A percentile compares a stretch with the other conserved stretches of the same genome.
These are phyloP conservation scores for Mechanitis mazaeus DNA, from an alignment of 2,888 invertebrate genomes.

Conservation along the genomic window DNA sequence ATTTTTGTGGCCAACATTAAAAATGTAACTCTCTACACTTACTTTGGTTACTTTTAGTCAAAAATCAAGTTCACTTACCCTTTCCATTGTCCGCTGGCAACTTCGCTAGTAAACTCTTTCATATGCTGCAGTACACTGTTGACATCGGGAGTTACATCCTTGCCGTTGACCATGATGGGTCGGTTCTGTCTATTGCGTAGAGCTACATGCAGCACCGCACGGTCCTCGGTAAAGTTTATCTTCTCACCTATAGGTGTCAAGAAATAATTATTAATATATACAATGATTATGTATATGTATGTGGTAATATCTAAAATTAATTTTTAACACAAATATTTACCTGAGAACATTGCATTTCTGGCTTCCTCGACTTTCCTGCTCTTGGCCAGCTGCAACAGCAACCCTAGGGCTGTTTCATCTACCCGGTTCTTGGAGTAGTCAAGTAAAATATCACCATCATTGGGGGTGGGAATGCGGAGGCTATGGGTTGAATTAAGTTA, in stretches of 20 bases:
- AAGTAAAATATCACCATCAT: constrained; percentile 92
- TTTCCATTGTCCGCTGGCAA: constrained; percentile 83
- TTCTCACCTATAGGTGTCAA: constrained; percentile 81
- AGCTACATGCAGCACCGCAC: constrained; percentile 96
- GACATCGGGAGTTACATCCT: constrained; percentile 94
- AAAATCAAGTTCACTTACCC: constrained; percentile 58
- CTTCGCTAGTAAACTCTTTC: constrained; percentile 91
- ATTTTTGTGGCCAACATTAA: too few species aligned
- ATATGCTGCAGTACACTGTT: constrained; percentile 94
- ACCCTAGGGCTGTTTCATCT: constrained; percentile 82
- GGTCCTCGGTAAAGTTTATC: constrained; percentile 98
- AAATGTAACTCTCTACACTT: too few species aligned
- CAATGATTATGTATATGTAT: too few species aligned
- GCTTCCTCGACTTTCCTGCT: constrained; percentile 89
- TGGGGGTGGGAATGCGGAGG: constrained; percentile 83
- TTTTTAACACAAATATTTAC: constrained; percentile 33
- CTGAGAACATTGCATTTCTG: constrained; percentile 91
- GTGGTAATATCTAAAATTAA: too few species aligned
- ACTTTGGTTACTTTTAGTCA: not conserved
- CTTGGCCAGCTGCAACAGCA: constrained; percentile 88
- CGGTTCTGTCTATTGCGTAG: constrained; percentile 89
- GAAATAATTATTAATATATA: not conserved
- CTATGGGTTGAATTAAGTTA: constrained; percentile 63
- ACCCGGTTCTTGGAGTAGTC: constrained; percentile 98
- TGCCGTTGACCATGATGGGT: constrained; percentile 82